Evolutionary conservation across 92 coral and sea anemone genomes (phyloP).

Genomic region (Desmophyllum pertusum): DNA sequence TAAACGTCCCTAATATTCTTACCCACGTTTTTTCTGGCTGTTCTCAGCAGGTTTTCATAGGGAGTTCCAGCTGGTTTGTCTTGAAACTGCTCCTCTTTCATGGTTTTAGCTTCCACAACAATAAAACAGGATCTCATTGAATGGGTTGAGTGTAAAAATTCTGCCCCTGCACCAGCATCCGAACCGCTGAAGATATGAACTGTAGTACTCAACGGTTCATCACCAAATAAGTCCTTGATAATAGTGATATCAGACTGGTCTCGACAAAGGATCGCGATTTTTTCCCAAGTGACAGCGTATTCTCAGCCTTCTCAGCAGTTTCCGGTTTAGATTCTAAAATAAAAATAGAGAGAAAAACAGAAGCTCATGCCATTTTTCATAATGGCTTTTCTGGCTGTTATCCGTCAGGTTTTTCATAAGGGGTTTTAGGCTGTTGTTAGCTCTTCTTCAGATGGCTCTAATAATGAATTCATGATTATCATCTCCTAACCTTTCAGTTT

Average conservation of each 20-base stretch:
- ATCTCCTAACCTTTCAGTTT: too few relatives aligned
- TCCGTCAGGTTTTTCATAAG: too few relatives aligned
- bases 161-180: not conserved
- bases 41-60: not conserved
- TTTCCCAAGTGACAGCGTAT: not conserved
- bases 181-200: not conserved
- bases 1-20: not conserved
- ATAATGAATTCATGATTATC: too few relatives aligned
- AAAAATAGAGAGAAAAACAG: not conserved
- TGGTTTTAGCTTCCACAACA: not conserved
- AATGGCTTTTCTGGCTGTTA: too few relatives aligned
- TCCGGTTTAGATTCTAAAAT: not conserved
- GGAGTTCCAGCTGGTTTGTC: not conserved
- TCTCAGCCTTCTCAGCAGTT: not conserved
- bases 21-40: not conserved
- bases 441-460: too few relatives aligned
- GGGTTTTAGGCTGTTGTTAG: too few relatives aligned
- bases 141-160: not conserved
- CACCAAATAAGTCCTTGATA: conserved; percentile 14
- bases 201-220: not conserved
- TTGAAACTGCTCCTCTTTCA: not conserved
- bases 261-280: not conserved
- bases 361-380: too few relatives aligned
- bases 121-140: conserved; percentile 16
- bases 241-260: not conserved